Conservation (phyloP, 2,113 vertebrate species). For the Microcebus lehilahytsara region DNA sequence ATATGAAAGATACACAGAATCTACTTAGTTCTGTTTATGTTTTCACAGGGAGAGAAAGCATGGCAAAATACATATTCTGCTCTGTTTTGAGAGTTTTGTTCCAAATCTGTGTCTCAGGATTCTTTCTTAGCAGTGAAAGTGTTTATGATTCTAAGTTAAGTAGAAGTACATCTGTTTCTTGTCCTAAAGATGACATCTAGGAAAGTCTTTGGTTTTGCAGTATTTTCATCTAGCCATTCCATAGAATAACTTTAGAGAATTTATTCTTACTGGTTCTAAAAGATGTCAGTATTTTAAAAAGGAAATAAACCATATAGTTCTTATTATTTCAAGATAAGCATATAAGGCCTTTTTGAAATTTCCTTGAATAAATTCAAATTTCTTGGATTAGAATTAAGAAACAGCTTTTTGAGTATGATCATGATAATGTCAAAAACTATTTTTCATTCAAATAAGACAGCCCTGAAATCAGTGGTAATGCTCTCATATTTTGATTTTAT, state of each 20-base stretch:
- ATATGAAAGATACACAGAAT: background rate
- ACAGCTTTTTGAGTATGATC: background rate
- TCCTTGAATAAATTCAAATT: background rate
- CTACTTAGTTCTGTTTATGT: background rate
- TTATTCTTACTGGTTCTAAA: background rate
- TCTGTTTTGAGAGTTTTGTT: background rate
- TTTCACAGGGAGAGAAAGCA: background rate
- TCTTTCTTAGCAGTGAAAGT: background rate
- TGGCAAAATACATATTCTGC: background rate
- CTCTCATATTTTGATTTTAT: background rate
- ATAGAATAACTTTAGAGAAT: background rate
- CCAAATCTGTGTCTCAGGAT: background rate
- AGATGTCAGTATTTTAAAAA: slow-evolving; percentile 12
- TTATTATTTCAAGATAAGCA: background rate
- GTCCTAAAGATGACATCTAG: background rate
- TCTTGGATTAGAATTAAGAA: background rate
- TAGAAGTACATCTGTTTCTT: slow-evolving; percentile 23
- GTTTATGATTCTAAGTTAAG: background rate
- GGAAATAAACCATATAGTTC: background rate
- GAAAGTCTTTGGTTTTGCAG: background rate
- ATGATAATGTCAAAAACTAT: background rate
- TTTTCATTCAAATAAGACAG: background rate
- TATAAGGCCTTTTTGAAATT: background rate
- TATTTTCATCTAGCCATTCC: background rate
- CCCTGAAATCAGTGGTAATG: background rate